Conservation (phyloP, 2,888 invertebrate species). For the Drosophila leonis region DNA sequence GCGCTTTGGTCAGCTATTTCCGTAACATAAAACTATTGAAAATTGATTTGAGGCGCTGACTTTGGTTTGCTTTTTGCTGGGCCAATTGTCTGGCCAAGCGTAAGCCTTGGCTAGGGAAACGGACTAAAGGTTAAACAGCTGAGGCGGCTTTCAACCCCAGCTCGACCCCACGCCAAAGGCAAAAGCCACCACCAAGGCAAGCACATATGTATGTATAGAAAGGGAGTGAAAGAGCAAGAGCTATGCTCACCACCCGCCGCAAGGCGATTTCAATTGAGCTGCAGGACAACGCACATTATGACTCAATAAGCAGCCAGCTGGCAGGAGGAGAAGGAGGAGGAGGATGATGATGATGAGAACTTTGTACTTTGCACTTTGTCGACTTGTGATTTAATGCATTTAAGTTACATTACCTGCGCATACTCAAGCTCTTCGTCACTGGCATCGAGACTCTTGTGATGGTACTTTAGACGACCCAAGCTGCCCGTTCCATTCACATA, state of each 20-base stretch:
- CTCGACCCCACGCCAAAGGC: constrained; percentile 12
- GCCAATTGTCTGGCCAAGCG: constrained; percentile 66
- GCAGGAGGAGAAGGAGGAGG: not conserved
- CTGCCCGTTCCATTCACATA: constrained; percentile 84
- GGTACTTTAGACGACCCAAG: constrained; percentile 83
- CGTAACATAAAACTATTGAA: constrained; percentile 69
- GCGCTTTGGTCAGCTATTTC: constrained; percentile 27
- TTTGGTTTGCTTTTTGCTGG: constrained; percentile 12
- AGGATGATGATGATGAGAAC: not conserved
- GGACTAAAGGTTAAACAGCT: constrained; percentile 68
- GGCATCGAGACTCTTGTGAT: constrained; percentile 83
- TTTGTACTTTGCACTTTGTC: not conserved
- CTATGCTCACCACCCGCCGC: constrained; percentile 46
- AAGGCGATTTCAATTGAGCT: constrained; percentile 76
- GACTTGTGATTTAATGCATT: constrained; percentile 37
- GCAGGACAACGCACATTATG: constrained; percentile 69
- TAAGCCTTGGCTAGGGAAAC: constrained; percentile 56
- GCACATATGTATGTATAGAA: not conserved
- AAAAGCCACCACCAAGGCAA: constrained; percentile 61
- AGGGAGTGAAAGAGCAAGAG: not conserved
- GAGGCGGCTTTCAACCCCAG: constrained; percentile 39
- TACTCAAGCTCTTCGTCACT: constrained; percentile 87
- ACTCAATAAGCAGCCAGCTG: constrained; percentile 58
- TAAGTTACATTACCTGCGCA: constrained; percentile 86
- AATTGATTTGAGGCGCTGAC: constrained; percentile 63